Percentiles rank a stretch among this genome's conserved stretches.
Conservation (phyloP, 37 sponge, comb jelly and placozoan species). For the Ianthella basta region DNA sequence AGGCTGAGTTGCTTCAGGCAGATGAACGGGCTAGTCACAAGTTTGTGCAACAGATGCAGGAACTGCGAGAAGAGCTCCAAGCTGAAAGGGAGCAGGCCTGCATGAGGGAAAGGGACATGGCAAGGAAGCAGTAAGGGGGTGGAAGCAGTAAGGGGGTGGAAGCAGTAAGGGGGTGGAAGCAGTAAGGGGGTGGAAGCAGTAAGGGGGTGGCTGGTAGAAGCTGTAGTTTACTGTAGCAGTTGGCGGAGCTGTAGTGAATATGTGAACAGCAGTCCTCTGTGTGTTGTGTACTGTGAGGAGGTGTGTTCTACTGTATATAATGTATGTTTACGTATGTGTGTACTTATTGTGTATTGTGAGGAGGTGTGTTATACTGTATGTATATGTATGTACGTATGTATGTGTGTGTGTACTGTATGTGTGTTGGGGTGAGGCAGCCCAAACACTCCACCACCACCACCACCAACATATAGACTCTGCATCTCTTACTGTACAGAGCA, state of each 20-base stretch:
- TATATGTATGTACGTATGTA: neutral
- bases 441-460: too few species aligned
- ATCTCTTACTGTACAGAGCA: too few species aligned
- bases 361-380: neutral
- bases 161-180: slow-evolving; percentile 54
- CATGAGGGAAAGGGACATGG: slow-evolving; percentile 88
- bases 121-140: slow-evolving; percentile 65
- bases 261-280: neutral
- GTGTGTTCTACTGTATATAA: too few species aligned
- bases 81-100: slow-evolving; percentile 91
- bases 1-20: slow-evolving; percentile 85
- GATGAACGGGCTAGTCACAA: slow-evolving; percentile 89
- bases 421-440: neutral
- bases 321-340: too few species aligned
- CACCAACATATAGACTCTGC: too few species aligned
- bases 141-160: neutral
- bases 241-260: neutral
- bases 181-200: neutral
- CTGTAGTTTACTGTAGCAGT: neutral
- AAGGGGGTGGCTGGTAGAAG: neutral
- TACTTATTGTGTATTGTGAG: too few species aligned
- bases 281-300: neutral
- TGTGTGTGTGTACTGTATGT: neutral
- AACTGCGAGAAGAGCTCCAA: slow-evolving; percentile 78
- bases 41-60: slow-evolving; percentile 89